Conservation (phyloP, 1,140 invertebrate genomes). For the Lepidurus packardi region DNA sequence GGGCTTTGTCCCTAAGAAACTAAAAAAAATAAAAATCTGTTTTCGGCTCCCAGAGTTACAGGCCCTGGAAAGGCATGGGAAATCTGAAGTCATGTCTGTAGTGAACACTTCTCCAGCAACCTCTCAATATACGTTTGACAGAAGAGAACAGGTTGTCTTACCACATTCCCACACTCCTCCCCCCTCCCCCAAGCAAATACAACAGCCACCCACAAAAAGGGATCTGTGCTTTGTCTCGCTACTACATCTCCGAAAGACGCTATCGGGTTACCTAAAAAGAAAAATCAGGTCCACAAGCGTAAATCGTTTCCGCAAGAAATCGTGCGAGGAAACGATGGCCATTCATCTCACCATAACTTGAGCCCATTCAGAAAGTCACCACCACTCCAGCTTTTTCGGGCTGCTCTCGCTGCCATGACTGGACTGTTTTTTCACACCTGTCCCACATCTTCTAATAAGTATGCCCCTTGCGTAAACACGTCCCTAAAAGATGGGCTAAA, state of each 20-base stretch:
- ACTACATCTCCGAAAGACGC: not conserved
- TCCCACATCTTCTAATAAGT: not conserved
- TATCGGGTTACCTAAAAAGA: not conserved
- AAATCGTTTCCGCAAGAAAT: not conserved
- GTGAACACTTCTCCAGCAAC: not conserved
- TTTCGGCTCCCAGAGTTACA: no score
- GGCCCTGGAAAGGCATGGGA: no score
- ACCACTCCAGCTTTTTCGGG: not conserved
- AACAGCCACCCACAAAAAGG: not conserved
- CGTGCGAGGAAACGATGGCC: slow-evolving; percentile 10
- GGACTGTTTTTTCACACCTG: not conserved
- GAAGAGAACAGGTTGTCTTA: slow-evolving; percentile 1
- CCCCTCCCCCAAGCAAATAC: not conserved
- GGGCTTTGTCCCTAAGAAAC: not conserved
- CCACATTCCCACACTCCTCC: not conserved
- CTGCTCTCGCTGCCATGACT: not conserved
- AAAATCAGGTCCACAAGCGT: not conserved
- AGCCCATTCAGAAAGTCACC: not conserved
- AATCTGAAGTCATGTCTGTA: no score
- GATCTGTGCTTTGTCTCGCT: not conserved
- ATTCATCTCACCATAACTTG: not conserved
- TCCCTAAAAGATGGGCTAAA: no score
- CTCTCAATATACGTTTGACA: slow-evolving; percentile 13
- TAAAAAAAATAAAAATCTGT: no score
- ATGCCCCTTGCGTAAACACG: no score